Conservation (phyloP, 1,140 invertebrate genomes). For the Parasteatoda tepidariorum region DNA sequence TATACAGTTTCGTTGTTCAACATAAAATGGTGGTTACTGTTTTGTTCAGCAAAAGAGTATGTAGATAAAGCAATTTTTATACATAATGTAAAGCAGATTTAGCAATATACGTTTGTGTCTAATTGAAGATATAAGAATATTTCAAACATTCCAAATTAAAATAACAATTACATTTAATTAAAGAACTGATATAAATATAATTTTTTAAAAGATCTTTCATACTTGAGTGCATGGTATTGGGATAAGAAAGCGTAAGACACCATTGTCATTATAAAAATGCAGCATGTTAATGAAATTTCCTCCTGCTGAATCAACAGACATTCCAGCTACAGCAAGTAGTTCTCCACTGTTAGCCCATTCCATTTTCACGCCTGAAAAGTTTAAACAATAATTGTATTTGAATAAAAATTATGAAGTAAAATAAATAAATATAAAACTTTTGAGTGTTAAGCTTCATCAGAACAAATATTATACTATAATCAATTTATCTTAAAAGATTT, state of each 20-base stretch:
- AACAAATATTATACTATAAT: not conserved
- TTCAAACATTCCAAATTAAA: too few relatives aligned
- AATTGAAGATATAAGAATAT: too few relatives aligned
- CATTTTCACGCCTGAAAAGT: slow-evolving; percentile 74
- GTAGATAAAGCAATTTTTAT: too few relatives aligned
- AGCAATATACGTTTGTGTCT: too few relatives aligned
- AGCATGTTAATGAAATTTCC: slow-evolving; percentile 66
- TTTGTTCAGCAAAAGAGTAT: too few relatives aligned
- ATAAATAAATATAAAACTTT: not conserved
- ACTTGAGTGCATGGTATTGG: slow-evolving; percentile 61
- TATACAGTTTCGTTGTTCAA: too few relatives aligned
- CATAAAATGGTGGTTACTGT: too few relatives aligned
- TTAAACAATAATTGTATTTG: too few relatives aligned
- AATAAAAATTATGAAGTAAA: not conserved
- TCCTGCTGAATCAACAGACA: slow-evolving; percentile 69
- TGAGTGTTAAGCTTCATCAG: not conserved
- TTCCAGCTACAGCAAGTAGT: slow-evolving; percentile 89
- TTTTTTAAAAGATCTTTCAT: slow-evolving; percentile 64
- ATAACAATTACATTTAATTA: not conserved
- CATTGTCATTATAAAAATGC: slow-evolving; percentile 68
- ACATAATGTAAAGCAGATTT: too few relatives aligned
- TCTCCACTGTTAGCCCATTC: slow-evolving; percentile 97
- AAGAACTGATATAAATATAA: not conserved
- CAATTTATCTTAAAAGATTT: too few relatives aligned
- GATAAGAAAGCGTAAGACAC: slow-evolving; percentile 66